Evolutionary conservation across 2,888 invertebrate genomes (phyloP), one percentile per base, ranked within the genome.

Genomic region (Xestoiulus laeticollis): DNA sequence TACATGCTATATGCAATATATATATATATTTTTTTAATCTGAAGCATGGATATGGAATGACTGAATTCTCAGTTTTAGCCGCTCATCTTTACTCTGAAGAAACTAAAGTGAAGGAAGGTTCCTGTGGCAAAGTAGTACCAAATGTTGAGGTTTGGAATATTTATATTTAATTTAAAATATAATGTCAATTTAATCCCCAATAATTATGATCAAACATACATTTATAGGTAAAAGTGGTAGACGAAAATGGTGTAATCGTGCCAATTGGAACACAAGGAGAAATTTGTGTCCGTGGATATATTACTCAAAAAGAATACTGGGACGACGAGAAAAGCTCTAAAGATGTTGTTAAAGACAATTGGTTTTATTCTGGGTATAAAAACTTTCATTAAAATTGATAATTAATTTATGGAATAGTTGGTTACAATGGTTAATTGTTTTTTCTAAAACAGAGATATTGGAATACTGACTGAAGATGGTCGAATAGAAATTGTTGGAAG

Each of bases 401-500:
- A 2, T 6, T 38, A 5, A 38, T 38, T 38, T 5, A 38, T n/a
- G n/a, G n/a, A 38, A 5, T 38, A 38, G 33, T 38, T 38, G 33
- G n/a, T 38, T 6, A 38, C 2, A 38, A 38, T 38, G 33, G n/a
- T 38, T 38, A 38, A 38, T 38, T 38, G 2, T 38, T 38, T 38
- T 5, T 38, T 38, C 6, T 38, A 38, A 38, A 38, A 22, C 33
- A 89, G 89, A 1, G 89, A 93, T 90, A 90, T 92, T 59, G 93
- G 91, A 2, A 90, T 91, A 1, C 92, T 94, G 92, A 92, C 93
- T 89, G 92, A 92, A 86, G 91, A 92, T 43, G 93, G 93, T 8
- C 93, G 92, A 86, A 91, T 92, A 26, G 90, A 91, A 85, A 93
- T 94, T 88, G 92, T 92, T 22, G 94, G 94, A 14, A 90, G 94